phyloP scores from a whole-genome alignment of 2,888 invertebrate genomes.

The Drosophila niveifrons region DNA sequence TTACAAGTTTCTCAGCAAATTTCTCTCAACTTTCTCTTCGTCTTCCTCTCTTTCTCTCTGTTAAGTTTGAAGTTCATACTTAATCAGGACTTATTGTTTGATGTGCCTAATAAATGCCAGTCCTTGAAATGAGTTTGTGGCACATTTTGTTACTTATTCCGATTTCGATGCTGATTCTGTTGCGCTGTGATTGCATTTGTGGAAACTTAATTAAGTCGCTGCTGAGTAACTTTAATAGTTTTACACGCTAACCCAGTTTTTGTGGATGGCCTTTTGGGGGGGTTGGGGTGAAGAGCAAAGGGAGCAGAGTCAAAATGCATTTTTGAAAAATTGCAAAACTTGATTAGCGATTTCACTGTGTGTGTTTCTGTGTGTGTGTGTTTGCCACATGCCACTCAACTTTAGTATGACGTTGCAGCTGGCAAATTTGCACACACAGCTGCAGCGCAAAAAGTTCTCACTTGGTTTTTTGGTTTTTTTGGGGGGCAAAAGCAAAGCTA shows the following conservation, averaged over 20 bases:
- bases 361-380: conserved; percentile 23
- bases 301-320: conserved; percentile 48
- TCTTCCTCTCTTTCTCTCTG: background rate
- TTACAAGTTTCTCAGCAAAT: conserved; percentile 35
- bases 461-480: background rate
- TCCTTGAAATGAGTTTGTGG: conserved; percentile 57
- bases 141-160: conserved; percentile 14
- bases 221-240: conserved; percentile 63
- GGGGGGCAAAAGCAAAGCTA: conserved; percentile 47
- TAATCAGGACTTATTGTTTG: conserved; percentile 61
- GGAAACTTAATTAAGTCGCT: conserved; percentile 57
- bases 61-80: conserved; percentile 33
- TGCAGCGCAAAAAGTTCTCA: conserved; percentile 35
- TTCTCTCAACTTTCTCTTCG: conserved; percentile 36
- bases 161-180: conserved; percentile 8
- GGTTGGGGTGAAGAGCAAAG: background rate
- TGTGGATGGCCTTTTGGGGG: background rate
- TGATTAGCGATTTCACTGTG: conserved; percentile 70
- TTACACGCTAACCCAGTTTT: conserved; percentile 68
- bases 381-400: conserved; percentile 52
- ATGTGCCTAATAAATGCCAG: conserved; percentile 58
- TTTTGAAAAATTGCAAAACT: conserved; percentile 71
- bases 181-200: conserved; percentile 48
- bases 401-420: conserved; percentile 40
- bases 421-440: conserved; percentile 51